A percentile compares a stretch with the other conserved stretches of the same genome.
phyloP scores from a whole-genome alignment of 2,113 vertebrate species.

The Dromaius novaehollandiae region DNA sequence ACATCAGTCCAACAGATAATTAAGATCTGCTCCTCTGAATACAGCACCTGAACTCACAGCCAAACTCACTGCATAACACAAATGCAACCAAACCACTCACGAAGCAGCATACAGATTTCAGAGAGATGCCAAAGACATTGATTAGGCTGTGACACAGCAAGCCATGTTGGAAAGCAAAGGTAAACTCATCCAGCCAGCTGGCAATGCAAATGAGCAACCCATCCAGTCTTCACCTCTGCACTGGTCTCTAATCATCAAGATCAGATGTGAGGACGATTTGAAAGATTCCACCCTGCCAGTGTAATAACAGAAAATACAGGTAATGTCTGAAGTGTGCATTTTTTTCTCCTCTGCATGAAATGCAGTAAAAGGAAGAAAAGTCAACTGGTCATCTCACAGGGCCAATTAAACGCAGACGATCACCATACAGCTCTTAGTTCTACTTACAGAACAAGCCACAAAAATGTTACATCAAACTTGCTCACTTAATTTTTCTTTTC shows the following conservation, averaged over 20 bases:
- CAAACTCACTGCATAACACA: background rate
- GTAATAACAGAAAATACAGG: background rate
- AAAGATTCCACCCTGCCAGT: background rate
- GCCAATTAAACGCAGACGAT: background rate
- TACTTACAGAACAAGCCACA: background rate
- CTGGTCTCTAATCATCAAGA: background rate
- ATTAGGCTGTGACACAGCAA: background rate
- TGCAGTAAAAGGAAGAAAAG: background rate
- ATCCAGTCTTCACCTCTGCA: background rate
- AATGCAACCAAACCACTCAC: background rate
- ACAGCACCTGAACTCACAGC: background rate
- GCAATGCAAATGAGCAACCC: background rate
- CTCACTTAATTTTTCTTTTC: background rate
- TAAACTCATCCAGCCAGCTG: background rate
- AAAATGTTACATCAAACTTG: background rate
- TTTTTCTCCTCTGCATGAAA: background rate
- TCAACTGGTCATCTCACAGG: background rate
- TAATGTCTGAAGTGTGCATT: background rate
- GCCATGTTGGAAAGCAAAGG: background rate
- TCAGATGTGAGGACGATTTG: background rate
- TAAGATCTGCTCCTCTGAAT: background rate
- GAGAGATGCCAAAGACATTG: background rate
- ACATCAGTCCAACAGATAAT: background rate
- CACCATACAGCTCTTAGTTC: background rate
- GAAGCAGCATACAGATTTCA: background rate